Conservation (phyloP, 2,888 invertebrate genomes). For the Heteromyza rotundicornis region DNA sequence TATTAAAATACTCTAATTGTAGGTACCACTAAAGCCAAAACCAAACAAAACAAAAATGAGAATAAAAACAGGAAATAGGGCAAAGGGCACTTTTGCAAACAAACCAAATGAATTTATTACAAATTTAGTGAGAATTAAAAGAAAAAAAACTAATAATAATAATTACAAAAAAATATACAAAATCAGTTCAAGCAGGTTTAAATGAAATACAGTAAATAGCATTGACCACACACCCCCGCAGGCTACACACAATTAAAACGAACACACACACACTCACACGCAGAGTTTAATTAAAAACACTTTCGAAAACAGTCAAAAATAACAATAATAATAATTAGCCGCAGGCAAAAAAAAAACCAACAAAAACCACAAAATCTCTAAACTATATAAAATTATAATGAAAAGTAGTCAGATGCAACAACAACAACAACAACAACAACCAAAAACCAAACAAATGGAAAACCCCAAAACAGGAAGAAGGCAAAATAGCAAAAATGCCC, state of each 20-base stretch:
- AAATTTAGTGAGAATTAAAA: slow-evolving; percentile 19
- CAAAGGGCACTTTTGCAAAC: neutral
- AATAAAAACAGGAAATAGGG: slow-evolving; percentile 12
- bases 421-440: too few relatives aligned
- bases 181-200: slow-evolving; percentile 11
- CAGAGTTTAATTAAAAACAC: slow-evolving; percentile 6
- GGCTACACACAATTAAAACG: neutral
- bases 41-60: slow-evolving; percentile 8
- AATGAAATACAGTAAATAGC: slow-evolving; percentile 6
- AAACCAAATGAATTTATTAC: slow-evolving; percentile 6
- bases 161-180: neutral
- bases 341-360: slow-evolving; percentile 11
- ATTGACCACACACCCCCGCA: neutral
- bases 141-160: slow-evolving; percentile 1
- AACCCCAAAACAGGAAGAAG: too few relatives aligned
- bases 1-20: slow-evolving; percentile 3
- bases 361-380: too few relatives aligned
- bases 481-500: too few relatives aligned
- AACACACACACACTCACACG: slow-evolving; percentile 1
- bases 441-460: too few relatives aligned
- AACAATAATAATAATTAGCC: neutral
- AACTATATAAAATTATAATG: neutral
- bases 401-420: too few relatives aligned
- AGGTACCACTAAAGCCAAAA: slow-evolving; percentile 15
- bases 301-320: too few relatives aligned